These are phyloP conservation scores for Neria commutata DNA, from an alignment of 2,888 invertebrate species.

Conservation along the genomic window DNA sequence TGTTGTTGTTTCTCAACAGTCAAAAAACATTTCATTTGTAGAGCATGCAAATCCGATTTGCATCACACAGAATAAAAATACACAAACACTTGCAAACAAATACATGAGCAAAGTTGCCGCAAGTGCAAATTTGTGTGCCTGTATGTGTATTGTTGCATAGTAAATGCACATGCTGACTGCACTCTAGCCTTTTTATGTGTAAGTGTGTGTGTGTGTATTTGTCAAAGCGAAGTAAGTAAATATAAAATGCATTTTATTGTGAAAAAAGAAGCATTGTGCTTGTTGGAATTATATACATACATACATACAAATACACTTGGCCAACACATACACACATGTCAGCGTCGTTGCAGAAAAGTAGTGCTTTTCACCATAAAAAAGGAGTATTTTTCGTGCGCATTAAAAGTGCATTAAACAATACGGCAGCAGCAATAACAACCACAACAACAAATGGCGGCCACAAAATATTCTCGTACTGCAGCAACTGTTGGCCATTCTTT, in stretches of 20 bases:
- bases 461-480: too few species aligned
- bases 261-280: not conserved
- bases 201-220: not conserved
- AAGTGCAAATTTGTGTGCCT: not conserved
- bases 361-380: not conserved
- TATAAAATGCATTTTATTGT: slow-evolving; percentile 6
- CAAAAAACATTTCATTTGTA: too few species aligned
- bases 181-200: not conserved
- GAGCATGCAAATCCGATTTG: too few species aligned
- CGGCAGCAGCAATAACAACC: too few species aligned
- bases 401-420: slow-evolving; percentile 19
- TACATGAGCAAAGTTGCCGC: not conserved
- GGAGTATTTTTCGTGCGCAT: slow-evolving; percentile 4
- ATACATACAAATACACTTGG: too few species aligned
- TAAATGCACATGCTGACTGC: not conserved
- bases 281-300: slow-evolving; percentile 9
- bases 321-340: too few species aligned
- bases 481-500: not conserved
- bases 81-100: not conserved
- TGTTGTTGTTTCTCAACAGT: too few species aligned
- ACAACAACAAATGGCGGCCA: too few species aligned
- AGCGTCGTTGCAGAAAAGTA: too few species aligned
- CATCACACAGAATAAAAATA: too few species aligned
- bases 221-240: not conserved
- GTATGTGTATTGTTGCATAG: not conserved